Conservation (phyloP, 2,113 vertebrate species). For the Pterophyllum scalare region DNA sequence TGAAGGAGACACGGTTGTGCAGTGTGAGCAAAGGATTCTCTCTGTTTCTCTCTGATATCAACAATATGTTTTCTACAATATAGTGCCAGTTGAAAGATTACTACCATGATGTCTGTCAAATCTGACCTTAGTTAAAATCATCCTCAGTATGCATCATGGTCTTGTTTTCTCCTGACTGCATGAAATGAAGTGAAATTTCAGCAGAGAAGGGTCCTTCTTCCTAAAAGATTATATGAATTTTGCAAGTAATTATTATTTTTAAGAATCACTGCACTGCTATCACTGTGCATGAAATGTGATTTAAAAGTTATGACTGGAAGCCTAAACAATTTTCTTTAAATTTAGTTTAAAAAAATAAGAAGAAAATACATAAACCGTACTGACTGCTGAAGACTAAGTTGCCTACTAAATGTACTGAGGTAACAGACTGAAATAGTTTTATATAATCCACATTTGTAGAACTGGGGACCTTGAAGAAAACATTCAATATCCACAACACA, state of each 20-base stretch:
- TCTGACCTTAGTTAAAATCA: neutral
- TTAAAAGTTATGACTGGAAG: neutral
- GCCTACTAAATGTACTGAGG: neutral
- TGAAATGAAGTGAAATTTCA: neutral
- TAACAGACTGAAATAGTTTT: neutral
- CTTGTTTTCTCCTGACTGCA: slow-evolving; percentile 11
- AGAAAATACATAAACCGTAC: neutral
- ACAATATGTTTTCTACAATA: neutral
- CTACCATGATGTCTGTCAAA: neutral
- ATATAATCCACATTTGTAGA: neutral
- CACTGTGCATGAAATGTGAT: neutral
- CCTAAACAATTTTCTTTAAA: neutral
- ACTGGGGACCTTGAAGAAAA: neutral
- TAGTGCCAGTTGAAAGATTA: neutral
- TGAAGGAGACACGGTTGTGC: neutral
- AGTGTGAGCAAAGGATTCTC: neutral
- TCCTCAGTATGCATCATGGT: slow-evolving; percentile 15
- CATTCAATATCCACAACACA: neutral
- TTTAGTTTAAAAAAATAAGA: neutral
- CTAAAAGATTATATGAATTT: neutral
- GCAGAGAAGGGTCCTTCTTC: neutral
- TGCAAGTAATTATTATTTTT: neutral
- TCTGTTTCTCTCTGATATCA: neutral
- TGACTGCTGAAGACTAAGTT: neutral
- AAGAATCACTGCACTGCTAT: neutral